Evolutionary conservation across 2,888 invertebrate species (phyloP), one percentile per base, ranked within the genome.

Genomic region (Torymus auratus): DNA sequence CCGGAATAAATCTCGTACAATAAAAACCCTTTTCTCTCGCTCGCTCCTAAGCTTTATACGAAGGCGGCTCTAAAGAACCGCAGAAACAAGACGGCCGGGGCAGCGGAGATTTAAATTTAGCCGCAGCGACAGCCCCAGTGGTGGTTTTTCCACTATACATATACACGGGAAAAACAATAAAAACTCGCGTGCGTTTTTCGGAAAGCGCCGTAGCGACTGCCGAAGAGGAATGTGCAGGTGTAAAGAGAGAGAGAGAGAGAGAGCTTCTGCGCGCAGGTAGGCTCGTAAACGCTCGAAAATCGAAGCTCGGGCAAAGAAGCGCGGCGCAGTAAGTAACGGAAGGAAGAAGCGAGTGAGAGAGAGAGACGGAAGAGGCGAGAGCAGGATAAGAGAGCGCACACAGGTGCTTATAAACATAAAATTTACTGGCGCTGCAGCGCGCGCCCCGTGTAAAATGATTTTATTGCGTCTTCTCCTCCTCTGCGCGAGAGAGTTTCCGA

Each of bases 401-500:
- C 88, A 88, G 88, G 88, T 88, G 86, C 65, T 69, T 79, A 79
- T 74, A 74, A 79, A 74, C 74, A 74, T 74, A 75, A 80, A 76
- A 80, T 76, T 80, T 80, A 80, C 70, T 76, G 67, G 70, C 65
- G 53, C 28, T 74, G 80, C 73, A 41, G 41, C 41, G 41, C 3
- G 28, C 41, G 41, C 41, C 41, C 41, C 7, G 17, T 76, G 80
- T 76, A 77, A 74, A 74, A 74, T 79, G 69, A 79, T 79, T 79
- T 79, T 79, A 79, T 74, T 69, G 70, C 74, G 58, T 73, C 69
- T 69, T 64, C 61, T 55, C 23, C 28, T 15, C 23, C 28, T 23
- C 69, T 14, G 28, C 52, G 50, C n/a, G 17, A 17, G 17, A 13
- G 23, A 73, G 61, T 73, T 68, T 62, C 78, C 61, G 72, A 67